These are phyloP conservation scores for Tenebrosternarchus preto DNA, from an alignment of 2,113 vertebrate genomes.

Conservation along the genomic window DNA sequence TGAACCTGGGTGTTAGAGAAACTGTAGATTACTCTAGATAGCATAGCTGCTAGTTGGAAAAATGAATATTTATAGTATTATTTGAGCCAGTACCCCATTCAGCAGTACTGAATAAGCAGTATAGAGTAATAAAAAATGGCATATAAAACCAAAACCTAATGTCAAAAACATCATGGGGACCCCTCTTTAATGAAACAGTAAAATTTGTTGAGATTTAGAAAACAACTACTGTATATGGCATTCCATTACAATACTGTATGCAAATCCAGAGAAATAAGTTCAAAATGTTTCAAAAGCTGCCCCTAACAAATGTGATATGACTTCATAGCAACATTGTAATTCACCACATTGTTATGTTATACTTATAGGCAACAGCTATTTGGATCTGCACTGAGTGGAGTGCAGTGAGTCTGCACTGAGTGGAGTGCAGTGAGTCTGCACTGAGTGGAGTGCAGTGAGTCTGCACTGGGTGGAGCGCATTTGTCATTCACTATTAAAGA, in stretches of 20 bases:
- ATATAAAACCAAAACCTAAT: not conserved
- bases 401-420: not conserved
- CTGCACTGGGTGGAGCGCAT: not conserved
- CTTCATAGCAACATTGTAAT: not conserved
- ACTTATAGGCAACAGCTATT: not conserved
- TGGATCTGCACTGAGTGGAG: not conserved
- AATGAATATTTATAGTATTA: conserved; percentile 23
- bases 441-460: conserved; percentile 2
- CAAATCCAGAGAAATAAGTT: too few relatives aligned
- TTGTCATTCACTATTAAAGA: conserved; percentile 5
- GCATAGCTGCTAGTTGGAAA: conserved; percentile 24
- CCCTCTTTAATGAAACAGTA: too few relatives aligned
- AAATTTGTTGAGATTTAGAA: too few relatives aligned
- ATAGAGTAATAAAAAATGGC: conserved; percentile 11
- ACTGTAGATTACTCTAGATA: conserved; percentile 20
- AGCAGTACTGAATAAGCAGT: not conserved
- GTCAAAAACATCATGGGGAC: too few relatives aligned
- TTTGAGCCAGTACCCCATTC: not conserved
- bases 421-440: conserved; percentile 3
- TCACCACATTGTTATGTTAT: not conserved
- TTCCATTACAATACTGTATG: too few relatives aligned
- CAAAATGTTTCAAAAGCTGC: not conserved
- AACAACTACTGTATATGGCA: too few relatives aligned
- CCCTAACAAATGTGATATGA: not conserved
- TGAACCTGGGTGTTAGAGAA: conserved; percentile 2